phyloP scores from a whole-genome alignment of 2,113 vertebrate genomes.

The Anoplopoma fimbria region DNA sequence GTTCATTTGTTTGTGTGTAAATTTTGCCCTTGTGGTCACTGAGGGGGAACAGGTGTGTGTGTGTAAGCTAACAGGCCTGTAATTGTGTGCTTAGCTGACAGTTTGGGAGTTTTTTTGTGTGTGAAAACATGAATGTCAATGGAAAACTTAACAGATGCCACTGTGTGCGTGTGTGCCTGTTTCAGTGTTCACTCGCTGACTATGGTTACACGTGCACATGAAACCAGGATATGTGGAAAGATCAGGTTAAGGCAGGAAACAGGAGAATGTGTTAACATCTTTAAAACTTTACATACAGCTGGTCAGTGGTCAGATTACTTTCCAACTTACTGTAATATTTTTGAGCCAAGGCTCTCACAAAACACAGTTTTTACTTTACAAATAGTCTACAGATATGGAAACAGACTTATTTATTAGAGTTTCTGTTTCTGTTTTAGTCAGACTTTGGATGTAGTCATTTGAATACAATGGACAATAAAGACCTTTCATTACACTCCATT shows the following conservation, averaged over 20 bases:
- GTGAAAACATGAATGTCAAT: slow-evolving; percentile 24
- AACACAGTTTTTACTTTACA: slow-evolving; percentile 3
- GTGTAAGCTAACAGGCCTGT: slow-evolving; percentile 17
- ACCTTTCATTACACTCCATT: slow-evolving; percentile 6
- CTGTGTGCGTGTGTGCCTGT: background rate
- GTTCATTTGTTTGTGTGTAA: slow-evolving; percentile 55
- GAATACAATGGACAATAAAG: slow-evolving; percentile 1
- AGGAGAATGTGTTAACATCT: slow-evolving; percentile 25
- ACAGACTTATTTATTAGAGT: background rate
- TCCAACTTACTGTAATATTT: slow-evolving; percentile 28
- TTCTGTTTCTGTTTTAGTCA: slow-evolving; percentile 28
- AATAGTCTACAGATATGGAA: slow-evolving; percentile 22
- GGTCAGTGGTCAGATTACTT: slow-evolving; percentile 38
- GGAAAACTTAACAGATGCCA: slow-evolving; percentile 1
- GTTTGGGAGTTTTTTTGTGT: slow-evolving; percentile 24
- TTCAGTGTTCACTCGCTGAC: background rate
- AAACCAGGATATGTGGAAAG: slow-evolving; percentile 23
- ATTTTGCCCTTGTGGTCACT: slow-evolving; percentile 30
- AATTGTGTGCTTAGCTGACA: slow-evolving; percentile 16
- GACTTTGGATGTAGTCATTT: slow-evolving; percentile 34
- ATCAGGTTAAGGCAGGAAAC: slow-evolving; percentile 40
- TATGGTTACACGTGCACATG: background rate
- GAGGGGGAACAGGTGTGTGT: slow-evolving; percentile 61
- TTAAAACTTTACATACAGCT: slow-evolving; percentile 39
- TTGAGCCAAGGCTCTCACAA: background rate